Percentiles rank a stretch among this genome's conserved stretches.
Evolutionary conservation across 2,113 vertebrate species (phyloP).

Genomic region (Phaethornis superciliosus): DNA sequence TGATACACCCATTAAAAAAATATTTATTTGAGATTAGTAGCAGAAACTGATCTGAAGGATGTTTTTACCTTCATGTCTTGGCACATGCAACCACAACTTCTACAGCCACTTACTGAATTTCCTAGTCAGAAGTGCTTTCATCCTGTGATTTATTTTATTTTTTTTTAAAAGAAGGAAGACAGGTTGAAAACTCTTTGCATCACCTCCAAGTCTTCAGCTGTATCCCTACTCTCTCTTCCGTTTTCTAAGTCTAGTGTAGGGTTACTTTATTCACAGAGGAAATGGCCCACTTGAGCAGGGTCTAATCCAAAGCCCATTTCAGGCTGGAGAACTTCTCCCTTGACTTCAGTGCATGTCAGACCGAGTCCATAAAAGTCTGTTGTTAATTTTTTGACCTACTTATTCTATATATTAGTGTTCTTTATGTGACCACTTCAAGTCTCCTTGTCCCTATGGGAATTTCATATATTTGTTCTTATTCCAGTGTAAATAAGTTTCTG

Average conservation of each 20-base stretch:
- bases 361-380: accelerated
- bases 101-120: neutral
- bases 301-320: neutral
- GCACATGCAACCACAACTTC: neutral
- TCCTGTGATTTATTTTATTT: neutral
- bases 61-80: neutral
- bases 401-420: neutral
- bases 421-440: neutral
- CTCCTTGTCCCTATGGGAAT: neutral
- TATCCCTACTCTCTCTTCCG: neutral
- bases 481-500: neutral
- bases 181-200: neutral
- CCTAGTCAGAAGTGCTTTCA: neutral
- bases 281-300: neutral
- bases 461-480: neutral
- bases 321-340: neutral
- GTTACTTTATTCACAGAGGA: neutral
- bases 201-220: neutral
- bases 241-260: neutral
- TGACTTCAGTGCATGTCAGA: neutral
- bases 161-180: neutral
- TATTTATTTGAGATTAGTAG: neutral
- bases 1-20: neutral
- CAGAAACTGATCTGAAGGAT: neutral
- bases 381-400: neutral